Percentiles rank a stretch among this genome's conserved stretches.
These are phyloP conservation scores for Ctenicera cuprea DNA, from an alignment of 2,888 invertebrate genomes.

Conservation along the genomic window DNA sequence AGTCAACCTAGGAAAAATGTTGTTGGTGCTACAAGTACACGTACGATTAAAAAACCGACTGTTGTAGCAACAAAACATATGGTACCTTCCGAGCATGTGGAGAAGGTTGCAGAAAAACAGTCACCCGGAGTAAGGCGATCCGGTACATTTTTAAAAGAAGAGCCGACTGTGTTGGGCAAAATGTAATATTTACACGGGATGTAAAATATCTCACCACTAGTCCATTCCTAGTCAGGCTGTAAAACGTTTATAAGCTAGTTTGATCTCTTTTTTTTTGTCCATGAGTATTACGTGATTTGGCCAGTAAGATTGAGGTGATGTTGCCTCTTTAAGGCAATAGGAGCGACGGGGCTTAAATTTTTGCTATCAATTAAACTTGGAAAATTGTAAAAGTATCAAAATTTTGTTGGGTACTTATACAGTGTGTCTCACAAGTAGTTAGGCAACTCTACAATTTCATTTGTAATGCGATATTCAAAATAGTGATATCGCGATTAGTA, in stretches of 20 bases:
- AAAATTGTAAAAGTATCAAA: too few relatives aligned
- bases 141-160: slow-evolving; percentile 85
- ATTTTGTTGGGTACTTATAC: too few relatives aligned
- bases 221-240: slow-evolving; percentile 53
- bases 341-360: too few relatives aligned
- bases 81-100: slow-evolving; percentile 34
- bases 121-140: slow-evolving; percentile 76
- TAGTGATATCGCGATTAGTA: too few relatives aligned
- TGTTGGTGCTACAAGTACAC: neutral
- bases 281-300: too few relatives aligned
- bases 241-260: slow-evolving; percentile 15
- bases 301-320: too few relatives aligned
- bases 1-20: slow-evolving; percentile 19
- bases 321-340: too few relatives aligned
- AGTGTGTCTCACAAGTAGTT: too few relatives aligned
- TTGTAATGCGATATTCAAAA: too few relatives aligned
- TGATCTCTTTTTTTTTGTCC: slow-evolving; percentile 6
- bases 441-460: too few relatives aligned
- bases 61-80: slow-evolving; percentile 19
- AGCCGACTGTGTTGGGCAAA: slow-evolving; percentile 79
- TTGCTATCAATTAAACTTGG: too few relatives aligned
- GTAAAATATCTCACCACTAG: slow-evolving; percentile 32
- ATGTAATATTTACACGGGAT: slow-evolving; percentile 46
- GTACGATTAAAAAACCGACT: neutral
- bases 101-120: slow-evolving; percentile 52